These are phyloP conservation scores for Euwallacea similis DNA, from an alignment of 1,140 invertebrate species.

Conservation along the genomic window DNA sequence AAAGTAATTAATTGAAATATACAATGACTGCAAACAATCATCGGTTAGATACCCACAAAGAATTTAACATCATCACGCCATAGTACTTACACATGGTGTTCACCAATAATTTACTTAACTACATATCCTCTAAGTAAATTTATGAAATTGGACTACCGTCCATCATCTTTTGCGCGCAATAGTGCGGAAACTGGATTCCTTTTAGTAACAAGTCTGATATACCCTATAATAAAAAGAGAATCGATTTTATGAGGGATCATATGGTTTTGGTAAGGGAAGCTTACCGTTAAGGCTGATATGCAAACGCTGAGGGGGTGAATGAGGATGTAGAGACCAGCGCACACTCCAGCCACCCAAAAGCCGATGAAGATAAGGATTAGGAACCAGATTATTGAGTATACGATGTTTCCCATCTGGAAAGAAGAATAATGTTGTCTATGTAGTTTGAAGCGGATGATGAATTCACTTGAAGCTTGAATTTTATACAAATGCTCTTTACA, in stretches of 20 bases:
- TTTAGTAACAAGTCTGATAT: conserved; percentile 68
- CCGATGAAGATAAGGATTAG: conserved; percentile 74
- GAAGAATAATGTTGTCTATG: background rate
- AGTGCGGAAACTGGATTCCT: conserved; percentile 69
- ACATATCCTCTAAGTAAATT: background rate
- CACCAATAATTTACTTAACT: too few relatives aligned
- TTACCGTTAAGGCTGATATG: conserved; percentile 61
- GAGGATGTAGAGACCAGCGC: conserved; percentile 73
- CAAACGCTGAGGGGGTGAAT: conserved; percentile 73
- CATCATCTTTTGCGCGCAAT: conserved; percentile 68
- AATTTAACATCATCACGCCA: too few relatives aligned
- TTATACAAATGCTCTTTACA: too few relatives aligned
- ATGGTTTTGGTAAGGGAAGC: conserved; percentile 26
- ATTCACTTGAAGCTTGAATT: too few relatives aligned
- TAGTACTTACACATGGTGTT: too few relatives aligned
- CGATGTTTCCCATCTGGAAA: conserved; percentile 56
- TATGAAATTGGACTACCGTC: conserved; percentile 53
- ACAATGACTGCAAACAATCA: too few relatives aligned
- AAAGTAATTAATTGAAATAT: too few relatives aligned
- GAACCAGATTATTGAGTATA: conserved; percentile 77
- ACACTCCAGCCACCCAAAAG: conserved; percentile 72
- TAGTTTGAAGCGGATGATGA: background rate
- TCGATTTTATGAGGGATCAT: too few relatives aligned
- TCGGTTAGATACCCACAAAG: too few relatives aligned
- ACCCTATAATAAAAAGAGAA: conserved; percentile 57